These are phyloP conservation scores for Caracal caracal DNA, from an alignment of 2,113 vertebrate genomes.

Conservation along the genomic window DNA sequence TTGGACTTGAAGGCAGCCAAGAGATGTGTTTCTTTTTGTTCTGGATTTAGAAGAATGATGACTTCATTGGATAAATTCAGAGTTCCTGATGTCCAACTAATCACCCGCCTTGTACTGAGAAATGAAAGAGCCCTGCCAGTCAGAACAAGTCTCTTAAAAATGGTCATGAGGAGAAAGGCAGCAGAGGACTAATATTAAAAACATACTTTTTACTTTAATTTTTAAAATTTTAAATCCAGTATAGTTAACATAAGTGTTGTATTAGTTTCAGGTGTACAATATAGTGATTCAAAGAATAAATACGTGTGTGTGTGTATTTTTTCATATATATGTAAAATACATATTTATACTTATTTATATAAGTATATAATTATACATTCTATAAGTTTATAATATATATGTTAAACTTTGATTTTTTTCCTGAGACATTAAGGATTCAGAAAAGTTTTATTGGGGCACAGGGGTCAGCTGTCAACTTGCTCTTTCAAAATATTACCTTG, in stretches of 20 bases:
- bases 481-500: neutral
- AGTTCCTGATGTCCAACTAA: neutral
- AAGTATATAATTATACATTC: neutral
- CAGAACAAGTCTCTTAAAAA: neutral
- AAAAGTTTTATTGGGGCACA: neutral
- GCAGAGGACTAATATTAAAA: neutral
- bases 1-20: neutral
- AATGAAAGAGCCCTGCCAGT: neutral
- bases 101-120: neutral
- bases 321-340: neutral
- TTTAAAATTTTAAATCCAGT: neutral
- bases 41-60: neutral
- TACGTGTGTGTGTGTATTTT: neutral
- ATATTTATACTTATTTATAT: neutral
- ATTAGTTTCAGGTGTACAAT: neutral
- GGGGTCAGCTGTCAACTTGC: neutral
- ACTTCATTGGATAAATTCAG: neutral
- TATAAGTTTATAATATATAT: neutral
- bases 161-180: neutral
- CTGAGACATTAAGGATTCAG: neutral
- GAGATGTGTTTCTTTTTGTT: neutral
- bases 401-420: neutral
- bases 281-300: neutral
- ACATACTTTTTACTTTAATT: neutral
- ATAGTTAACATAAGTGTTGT: neutral